Base-by-base conservation (phyloP, 1,140 invertebrate genomes). In the Aphis craccivora region DNA sequence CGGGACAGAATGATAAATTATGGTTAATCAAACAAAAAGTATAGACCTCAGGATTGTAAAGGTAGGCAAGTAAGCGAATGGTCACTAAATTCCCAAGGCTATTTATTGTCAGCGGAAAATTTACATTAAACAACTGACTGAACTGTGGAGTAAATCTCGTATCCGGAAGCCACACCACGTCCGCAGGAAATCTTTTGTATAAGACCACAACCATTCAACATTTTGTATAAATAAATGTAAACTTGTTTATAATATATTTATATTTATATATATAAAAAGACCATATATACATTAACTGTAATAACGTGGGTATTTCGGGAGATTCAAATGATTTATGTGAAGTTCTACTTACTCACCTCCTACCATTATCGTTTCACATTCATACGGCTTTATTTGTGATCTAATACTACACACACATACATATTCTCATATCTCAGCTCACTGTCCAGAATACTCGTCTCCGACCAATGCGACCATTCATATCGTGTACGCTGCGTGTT, bases 121-220 rank as follows among this genome's bases (percentile, higher is more conserved):
- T 83, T 53, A 93, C 91, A 93, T 84, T 93, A 86, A 86, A 93
- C 81, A 55, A 93, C 91, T 92, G 67, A 43, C 22, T 30, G 43
- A 83, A 92, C 81, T 51, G 25, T 18, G 35, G 81, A 55, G 81
- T 83, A 92, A 92, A 92, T 92, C 90, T 81, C 90, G 90, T 86
- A 35, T 86, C 91, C 91, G 91, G 91, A 93, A 86, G 25, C 91
- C 91, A 45, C 25, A 81, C 81, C 81, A 93, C 81, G 67, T 93
- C 91, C 91, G 91, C 91, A 84, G 91, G 91, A 93, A 86, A 84
- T 93, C 91, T 93, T 93, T 93, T 93, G 81, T 93, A 55, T n/a
- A 93, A 55, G 48, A 51, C 45, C n/a, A 53, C 30, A 11, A 25
- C 91, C 35, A 84, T 92, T 92, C 91, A 92, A 53, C 23, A 30